Evolutionary conservation across 1,140 invertebrate genomes (phyloP).

Genomic region (Aleiodes sp.): DNA sequence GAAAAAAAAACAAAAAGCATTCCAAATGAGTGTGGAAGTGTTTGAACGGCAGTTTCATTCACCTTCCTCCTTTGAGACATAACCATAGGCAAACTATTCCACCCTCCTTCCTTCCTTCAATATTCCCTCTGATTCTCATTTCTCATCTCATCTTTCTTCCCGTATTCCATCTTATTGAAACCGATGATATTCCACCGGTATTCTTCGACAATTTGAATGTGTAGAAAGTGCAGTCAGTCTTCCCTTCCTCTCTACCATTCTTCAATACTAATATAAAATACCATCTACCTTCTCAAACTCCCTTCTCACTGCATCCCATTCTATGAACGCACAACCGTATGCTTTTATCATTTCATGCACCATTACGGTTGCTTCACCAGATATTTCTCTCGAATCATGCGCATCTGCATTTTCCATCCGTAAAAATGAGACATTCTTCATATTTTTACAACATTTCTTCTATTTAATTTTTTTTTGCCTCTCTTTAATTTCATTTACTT

Average conservation of each 20-base stretch:
- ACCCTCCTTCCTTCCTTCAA: neutral
- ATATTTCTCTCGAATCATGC: too few species aligned
- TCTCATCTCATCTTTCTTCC: neutral
- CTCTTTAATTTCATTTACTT: neutral
- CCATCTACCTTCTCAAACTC: neutral
- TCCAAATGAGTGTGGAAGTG: conserved; percentile 5
- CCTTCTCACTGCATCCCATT: conserved; percentile 32
- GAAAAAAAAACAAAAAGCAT: conserved; percentile 8
- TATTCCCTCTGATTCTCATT: conserved; percentile 15
- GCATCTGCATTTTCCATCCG: too few species aligned
- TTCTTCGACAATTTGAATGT: too few species aligned
- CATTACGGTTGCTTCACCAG: conserved; percentile 36
- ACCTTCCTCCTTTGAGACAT: conserved; percentile 25
- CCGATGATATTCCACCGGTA: conserved; percentile 24
- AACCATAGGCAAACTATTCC: conserved; percentile 24
- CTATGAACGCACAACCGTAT: conserved; percentile 34
- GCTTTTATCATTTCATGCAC: conserved; percentile 48
- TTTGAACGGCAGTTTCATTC: conserved; percentile 36
- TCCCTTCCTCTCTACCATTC: neutral
- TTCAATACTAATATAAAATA: neutral
- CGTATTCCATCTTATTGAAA: conserved; percentile 24
- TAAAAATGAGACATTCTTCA: too few species aligned
- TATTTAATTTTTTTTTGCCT: neutral
- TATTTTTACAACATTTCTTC: conserved; percentile 24
- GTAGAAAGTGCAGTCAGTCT: too few species aligned